These are phyloP conservation scores for Phrixothrix hirtus DNA, from an alignment of 2,888 invertebrate species.

Conservation along the genomic window DNA sequence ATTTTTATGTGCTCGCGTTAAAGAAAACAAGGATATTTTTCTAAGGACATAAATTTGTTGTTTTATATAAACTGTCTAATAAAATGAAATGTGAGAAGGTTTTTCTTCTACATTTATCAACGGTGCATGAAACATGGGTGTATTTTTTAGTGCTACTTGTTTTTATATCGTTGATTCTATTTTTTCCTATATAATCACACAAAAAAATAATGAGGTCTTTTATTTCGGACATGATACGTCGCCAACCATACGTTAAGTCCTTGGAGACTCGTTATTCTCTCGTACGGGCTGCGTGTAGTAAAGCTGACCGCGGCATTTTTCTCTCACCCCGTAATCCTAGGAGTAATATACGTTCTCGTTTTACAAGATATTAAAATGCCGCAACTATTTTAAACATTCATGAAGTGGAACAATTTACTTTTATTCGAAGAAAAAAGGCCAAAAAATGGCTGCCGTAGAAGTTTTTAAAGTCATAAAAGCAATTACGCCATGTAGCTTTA, in stretches of 20 bases:
- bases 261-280: slow-evolving; percentile 13
- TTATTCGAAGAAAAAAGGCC: slow-evolving; percentile 17
- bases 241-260: slow-evolving; percentile 10
- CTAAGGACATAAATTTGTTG: background rate
- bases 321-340: slow-evolving; percentile 16
- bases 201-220: slow-evolving; percentile 19
- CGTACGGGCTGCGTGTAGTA: slow-evolving; percentile 4
- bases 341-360: slow-evolving; percentile 22
- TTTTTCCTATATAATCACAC: slow-evolving; percentile 9
- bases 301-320: slow-evolving; percentile 24
- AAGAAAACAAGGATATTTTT: background rate
- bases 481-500: slow-evolving; percentile 33
- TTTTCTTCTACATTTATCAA: background rate
- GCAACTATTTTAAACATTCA: slow-evolving; percentile 28
- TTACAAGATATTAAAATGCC: slow-evolving; percentile 24
- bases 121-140: background rate
- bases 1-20: background rate
- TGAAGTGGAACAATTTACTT: slow-evolving; percentile 30
- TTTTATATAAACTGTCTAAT: background rate
- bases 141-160: background rate
- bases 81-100: background rate
- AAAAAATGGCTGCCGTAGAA: slow-evolving; percentile 7
- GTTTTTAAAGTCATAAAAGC: slow-evolving; percentile 35
- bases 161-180: slow-evolving; percentile 1
- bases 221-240: slow-evolving; percentile 12